Conservation (phyloP, 2,797 vertebrate genomes). For the Helostoma temminkii region DNA sequence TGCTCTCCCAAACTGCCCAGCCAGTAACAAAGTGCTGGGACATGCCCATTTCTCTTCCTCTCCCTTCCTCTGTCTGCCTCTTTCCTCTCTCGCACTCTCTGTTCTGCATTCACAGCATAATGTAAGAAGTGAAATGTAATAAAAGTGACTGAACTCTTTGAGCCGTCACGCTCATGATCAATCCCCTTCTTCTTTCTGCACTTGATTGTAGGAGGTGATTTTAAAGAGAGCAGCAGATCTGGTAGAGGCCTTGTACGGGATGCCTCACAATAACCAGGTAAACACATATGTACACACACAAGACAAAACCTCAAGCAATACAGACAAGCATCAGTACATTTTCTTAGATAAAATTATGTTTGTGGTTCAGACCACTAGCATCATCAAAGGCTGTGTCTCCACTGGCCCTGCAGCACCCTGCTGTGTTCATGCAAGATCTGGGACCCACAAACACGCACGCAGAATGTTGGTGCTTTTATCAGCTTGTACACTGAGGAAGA, state of each 20-base stretch:
- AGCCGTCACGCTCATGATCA: conserved; percentile 70
- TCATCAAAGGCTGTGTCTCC: conserved; percentile 59
- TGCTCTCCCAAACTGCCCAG: conserved; percentile 76
- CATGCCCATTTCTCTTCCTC: conserved; percentile 81
- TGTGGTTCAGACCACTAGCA: conserved; percentile 46
- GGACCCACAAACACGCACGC: conserved; percentile 44
- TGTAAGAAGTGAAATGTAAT: conserved; percentile 77
- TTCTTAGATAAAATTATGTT: conserved; percentile 43
- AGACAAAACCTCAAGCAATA: conserved; percentile 3
- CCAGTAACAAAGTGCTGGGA: conserved; percentile 79
- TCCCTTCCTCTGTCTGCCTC: conserved; percentile 57
- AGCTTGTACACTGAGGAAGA: conserved; percentile 19
- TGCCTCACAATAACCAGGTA: conserved; percentile 99
- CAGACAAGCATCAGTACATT: conserved; percentile 45
- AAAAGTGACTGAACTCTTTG: conserved; percentile 81
- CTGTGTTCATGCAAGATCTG: conserved; percentile 44
- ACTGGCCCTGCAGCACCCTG: conserved; percentile 42
- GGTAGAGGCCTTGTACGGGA: conserved; percentile 96
- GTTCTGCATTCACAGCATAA: conserved; percentile 82
- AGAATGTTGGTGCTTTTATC: conserved; percentile 59
- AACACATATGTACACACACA: conserved; percentile 30
- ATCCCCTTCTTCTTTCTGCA: conserved; percentile 68
- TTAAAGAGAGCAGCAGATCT: conserved; percentile 96
- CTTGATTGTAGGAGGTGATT: conserved; percentile 92
- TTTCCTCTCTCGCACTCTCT: conserved; percentile 56